Evolutionary conservation across 2,797 vertebrate species (phyloP).

Genomic region (Stomatorhinus walkeri): DNA sequence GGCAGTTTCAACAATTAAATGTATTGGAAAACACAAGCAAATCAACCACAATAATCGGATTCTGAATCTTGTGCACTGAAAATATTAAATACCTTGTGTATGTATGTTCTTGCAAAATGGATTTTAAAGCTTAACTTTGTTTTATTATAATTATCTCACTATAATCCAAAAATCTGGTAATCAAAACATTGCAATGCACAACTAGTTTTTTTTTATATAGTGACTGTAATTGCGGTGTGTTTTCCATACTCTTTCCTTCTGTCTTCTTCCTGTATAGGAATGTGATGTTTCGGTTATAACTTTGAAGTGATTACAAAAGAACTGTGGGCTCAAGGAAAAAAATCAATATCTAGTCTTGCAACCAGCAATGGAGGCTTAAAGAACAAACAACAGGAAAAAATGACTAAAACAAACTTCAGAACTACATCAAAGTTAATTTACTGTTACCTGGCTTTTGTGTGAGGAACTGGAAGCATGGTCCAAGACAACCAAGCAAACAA

Average conservation of each 20-base stretch:
- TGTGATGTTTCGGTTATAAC: not conserved
- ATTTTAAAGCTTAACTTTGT: not conserved
- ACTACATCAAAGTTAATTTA: constrained; percentile 19
- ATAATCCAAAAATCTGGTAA: not conserved
- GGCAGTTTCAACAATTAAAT: not conserved
- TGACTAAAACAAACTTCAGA: constrained; percentile 10
- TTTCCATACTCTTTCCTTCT: not conserved
- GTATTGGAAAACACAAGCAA: not conserved
- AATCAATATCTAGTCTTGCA: constrained; percentile 26
- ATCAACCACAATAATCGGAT: not conserved
- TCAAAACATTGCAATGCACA: not conserved
- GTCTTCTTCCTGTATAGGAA: constrained; percentile 1
- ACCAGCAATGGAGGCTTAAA: constrained; percentile 6
- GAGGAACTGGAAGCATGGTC: not conserved
- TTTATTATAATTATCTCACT: not conserved
- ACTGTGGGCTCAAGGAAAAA: constrained; percentile 5
- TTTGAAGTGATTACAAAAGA: constrained; percentile 26
- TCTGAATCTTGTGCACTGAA: not conserved
- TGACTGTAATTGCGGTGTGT: not conserved
- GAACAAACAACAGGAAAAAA: constrained; percentile 11
- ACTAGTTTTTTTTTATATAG: not conserved
- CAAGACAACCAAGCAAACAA: not conserved
- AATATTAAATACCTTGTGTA: not conserved
- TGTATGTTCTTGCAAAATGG: not conserved
- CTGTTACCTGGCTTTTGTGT: constrained; percentile 1